Conservation (phyloP, 2,113 vertebrate species). For the Microcebus tavaratra region DNA sequence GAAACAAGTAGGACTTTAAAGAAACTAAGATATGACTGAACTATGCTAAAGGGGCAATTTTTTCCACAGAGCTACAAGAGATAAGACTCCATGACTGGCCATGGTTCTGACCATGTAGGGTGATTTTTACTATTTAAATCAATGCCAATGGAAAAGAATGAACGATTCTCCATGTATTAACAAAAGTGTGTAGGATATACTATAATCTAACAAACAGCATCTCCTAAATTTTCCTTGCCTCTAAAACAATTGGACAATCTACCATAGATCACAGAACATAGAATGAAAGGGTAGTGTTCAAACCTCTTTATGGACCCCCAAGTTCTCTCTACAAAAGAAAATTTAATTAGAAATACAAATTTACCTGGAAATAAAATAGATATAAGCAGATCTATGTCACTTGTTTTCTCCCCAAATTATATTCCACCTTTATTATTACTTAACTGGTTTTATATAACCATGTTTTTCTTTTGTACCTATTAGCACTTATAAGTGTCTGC, state of each 20-base stretch:
- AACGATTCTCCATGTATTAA: background rate
- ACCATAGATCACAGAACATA: background rate
- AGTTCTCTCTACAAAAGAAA: background rate
- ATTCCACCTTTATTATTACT: background rate
- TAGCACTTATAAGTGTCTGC: background rate
- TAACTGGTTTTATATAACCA: background rate
- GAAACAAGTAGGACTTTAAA: background rate
- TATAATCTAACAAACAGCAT: background rate
- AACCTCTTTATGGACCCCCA: background rate
- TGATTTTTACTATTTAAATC: background rate
- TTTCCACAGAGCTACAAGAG: rapidly evolving
- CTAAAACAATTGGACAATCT: background rate
- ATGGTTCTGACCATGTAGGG: rapidly evolving
- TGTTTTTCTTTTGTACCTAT: background rate
- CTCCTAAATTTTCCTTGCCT: background rate
- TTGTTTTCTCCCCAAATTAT: background rate
- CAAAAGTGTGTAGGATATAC: background rate
- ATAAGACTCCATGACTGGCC: background rate
- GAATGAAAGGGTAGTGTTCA: background rate
- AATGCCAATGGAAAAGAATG: background rate
- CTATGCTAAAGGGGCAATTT: background rate
- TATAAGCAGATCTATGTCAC: background rate
- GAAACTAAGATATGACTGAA: background rate
- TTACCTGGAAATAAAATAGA: slow-evolving; percentile 4
- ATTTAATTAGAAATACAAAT: background rate